A percentile compares a stretch with the other conserved stretches of the same genome.
Conservation (phyloP, 1,140 invertebrate species). For the Drosophila truncata region DNA sequence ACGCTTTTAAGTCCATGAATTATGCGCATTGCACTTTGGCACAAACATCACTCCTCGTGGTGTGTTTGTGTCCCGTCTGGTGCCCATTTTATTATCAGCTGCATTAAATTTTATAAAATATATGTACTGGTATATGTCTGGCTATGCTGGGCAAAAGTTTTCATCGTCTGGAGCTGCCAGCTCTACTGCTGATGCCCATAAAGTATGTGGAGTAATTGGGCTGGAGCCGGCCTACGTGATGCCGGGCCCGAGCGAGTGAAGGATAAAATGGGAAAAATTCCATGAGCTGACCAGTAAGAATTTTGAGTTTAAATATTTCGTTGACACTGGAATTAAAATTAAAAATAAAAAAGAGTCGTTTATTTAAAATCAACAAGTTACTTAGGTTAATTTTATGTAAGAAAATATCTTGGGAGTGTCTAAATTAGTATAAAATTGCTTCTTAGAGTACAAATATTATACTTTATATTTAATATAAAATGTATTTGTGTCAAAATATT, state of each 20-base stretch:
- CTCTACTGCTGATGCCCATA: constrained; percentile 46
- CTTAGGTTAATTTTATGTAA: background rate
- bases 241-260: constrained; percentile 1
- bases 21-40: constrained; percentile 69
- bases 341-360: too few relatives aligned
- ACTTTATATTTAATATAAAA: background rate
- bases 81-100: constrained; percentile 74
- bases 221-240: constrained; percentile 24
- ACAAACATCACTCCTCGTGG: constrained; percentile 49
- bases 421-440: background rate
- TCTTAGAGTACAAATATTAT: background rate
- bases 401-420: background rate
- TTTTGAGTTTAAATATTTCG: constrained; percentile 20
- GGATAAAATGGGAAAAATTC: constrained; percentile 19
- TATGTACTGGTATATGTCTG: constrained; percentile 27
- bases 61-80: constrained; percentile 16
- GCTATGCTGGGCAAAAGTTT: constrained; percentile 45
- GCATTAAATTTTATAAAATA: constrained; percentile 80
- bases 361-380: background rate
- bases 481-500: too few relatives aligned
- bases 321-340: background rate
- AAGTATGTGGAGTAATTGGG: constrained; percentile 49
- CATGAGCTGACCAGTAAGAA: constrained; percentile 43
- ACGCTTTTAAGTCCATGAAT: constrained; percentile 74
- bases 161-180: constrained; percentile 29